Conservation (phyloP, 2,888 invertebrate species). For the Strigamia crassipes region DNA sequence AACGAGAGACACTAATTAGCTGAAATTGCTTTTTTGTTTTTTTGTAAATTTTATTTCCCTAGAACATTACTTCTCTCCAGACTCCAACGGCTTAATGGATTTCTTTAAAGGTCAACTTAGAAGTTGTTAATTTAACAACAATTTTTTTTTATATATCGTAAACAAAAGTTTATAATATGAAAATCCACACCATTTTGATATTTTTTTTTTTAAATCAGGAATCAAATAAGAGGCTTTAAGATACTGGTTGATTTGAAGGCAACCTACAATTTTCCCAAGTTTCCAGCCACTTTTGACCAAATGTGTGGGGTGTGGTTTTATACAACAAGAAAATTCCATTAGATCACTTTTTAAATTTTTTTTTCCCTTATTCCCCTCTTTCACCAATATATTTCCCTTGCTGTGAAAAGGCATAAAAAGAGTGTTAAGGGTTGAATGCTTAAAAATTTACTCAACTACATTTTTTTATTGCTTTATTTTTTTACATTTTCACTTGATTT, state of each 20-base stretch:
- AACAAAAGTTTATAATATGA: not conserved
- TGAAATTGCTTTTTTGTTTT: not conserved
- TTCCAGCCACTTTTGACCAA: constrained; percentile 2
- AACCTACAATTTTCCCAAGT: not conserved
- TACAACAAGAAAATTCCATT: constrained; percentile 36
- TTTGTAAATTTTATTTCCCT: not conserved
- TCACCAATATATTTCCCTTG: constrained; percentile 1
- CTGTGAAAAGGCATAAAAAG: not conserved
- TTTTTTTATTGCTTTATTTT: not conserved
- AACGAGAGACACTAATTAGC: constrained; percentile 20
- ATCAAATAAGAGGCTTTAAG: not conserved
- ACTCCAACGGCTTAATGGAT: not conserved
- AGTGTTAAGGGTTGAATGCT: not conserved
- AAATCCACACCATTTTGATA: not conserved
- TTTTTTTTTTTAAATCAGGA: too few species aligned
- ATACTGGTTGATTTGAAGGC: constrained; percentile 4
- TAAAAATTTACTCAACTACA: not conserved
- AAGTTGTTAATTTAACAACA: too few species aligned
- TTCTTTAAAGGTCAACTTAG: not conserved
- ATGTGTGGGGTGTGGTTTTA: constrained; percentile 29
- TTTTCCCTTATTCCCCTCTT: not conserved
- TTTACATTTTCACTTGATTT: not conserved
- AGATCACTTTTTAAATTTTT: constrained; percentile 33
- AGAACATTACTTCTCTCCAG: not conserved
- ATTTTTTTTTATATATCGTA: too few species aligned